These are phyloP conservation scores for Lucifuga dentata DNA, from an alignment of 2,113 vertebrate species.

Conservation along the genomic window DNA sequence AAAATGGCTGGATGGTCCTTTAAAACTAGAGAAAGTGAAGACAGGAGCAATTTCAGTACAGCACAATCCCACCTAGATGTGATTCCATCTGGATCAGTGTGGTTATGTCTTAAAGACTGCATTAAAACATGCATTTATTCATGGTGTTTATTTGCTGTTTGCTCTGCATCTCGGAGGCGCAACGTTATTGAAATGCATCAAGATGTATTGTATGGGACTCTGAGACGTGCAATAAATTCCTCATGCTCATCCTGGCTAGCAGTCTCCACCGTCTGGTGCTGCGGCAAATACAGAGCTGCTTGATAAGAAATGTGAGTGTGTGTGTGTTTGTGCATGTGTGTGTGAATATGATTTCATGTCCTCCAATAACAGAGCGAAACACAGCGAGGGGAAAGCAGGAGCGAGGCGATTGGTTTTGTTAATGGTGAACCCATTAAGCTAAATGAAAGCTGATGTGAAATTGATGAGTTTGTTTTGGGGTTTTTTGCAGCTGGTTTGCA, in stretches of 20 bases:
- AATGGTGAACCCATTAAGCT: constrained; percentile 72
- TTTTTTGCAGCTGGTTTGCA: constrained; percentile 59
- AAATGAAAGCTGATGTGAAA: constrained; percentile 73
- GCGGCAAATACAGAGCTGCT: constrained; percentile 36
- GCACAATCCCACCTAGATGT: constrained; percentile 7
- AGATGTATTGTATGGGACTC: constrained; percentile 33
- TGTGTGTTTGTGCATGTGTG: not conserved
- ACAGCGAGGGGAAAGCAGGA: constrained; percentile 22
- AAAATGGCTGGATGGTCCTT: no score
- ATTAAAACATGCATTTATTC: constrained; percentile 69
- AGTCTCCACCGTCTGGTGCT: constrained; percentile 38
- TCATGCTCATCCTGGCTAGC: constrained; percentile 38
- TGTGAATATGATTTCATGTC: constrained; percentile 27
- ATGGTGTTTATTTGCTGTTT: constrained; percentile 56
- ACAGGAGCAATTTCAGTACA: constrained; percentile 13
- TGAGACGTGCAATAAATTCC: constrained; percentile 55
- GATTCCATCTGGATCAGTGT: constrained; percentile 34
- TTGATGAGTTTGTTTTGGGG: constrained; percentile 76
- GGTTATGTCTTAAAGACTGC: constrained; percentile 52
- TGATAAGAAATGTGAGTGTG: constrained; percentile 9
- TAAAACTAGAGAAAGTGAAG: not conserved
- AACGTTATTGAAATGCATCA: constrained; percentile 63
- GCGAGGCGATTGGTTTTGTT: constrained; percentile 60
- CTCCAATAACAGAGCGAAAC: constrained; percentile 41
- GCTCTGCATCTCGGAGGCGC: constrained; percentile 44